Evolutionary conservation across 2,797 vertebrate species (phyloP).

Genomic region (Acanthis flammea): DNA sequence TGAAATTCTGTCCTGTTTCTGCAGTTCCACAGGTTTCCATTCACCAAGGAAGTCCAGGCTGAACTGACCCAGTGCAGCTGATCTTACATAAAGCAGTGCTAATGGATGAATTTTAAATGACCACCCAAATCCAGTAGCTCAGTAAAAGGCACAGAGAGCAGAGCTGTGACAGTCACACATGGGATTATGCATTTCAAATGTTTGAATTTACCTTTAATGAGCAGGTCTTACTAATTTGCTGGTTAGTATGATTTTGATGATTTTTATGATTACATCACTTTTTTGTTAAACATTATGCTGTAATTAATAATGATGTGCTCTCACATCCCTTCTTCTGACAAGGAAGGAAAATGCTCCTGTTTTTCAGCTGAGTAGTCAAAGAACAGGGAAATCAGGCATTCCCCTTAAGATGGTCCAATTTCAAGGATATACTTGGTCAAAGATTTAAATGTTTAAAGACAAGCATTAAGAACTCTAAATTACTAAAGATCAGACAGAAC

Average conservation of each 20-base stretch:
- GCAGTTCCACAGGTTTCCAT: neutral
- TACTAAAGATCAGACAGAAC: neutral
- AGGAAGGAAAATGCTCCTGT: neutral
- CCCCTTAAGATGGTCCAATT: neutral
- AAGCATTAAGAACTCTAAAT: neutral
- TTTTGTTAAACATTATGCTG: neutral
- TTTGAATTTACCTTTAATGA: neutral
- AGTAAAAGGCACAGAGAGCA: neutral
- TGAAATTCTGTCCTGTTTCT: neutral
- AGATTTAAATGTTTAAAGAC: neutral
- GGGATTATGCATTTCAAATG: neutral
- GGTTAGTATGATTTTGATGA: neutral
- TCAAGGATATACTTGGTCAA: neutral
- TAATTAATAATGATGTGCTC: neutral
- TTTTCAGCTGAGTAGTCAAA: conserved; percentile 6
- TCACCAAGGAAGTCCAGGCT: neutral
- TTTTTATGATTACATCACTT: neutral
- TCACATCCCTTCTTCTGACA: neutral
- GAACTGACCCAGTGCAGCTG: neutral
- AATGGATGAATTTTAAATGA: neutral
- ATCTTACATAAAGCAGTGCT: neutral
- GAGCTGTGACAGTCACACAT: neutral
- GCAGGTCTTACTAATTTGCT: neutral
- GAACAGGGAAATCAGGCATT: neutral
- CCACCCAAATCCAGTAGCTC: neutral